Percentiles rank a stretch among this genome's conserved stretches.
phyloP scores from a whole-genome alignment of 2,797 vertebrate species.

The Phoeniculus purpureus region DNA sequence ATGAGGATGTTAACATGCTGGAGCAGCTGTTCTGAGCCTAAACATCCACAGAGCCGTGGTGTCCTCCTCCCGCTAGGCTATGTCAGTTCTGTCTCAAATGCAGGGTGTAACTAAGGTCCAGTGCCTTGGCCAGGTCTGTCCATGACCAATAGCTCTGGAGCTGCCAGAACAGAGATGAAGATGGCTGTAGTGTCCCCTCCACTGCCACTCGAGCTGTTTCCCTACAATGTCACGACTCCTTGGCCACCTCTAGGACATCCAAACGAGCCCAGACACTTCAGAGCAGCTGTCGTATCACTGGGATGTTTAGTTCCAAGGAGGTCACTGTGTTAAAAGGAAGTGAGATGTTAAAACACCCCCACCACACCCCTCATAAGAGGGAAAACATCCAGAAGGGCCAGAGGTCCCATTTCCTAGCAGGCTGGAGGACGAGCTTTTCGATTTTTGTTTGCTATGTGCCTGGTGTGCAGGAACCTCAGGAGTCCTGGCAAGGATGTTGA shows the following conservation, averaged over 20 bases:
- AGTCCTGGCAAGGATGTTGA: not conserved
- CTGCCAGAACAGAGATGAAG: not conserved
- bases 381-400: not conserved
- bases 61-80: not conserved
- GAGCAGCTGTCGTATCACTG: not conserved
- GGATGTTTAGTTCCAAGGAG: not conserved
- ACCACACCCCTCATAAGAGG: not conserved
- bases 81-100: not conserved
- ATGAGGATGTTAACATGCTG: not conserved
- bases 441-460: not conserved
- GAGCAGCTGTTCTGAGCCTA: fast-evolving
- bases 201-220: not conserved
- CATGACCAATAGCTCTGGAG: not conserved
- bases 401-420: not conserved
- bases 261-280: not conserved
- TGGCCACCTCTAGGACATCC: not conserved
- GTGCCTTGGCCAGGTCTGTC: not conserved
- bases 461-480: not conserved
- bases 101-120: not conserved
- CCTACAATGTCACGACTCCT: not conserved
- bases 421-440: not conserved
- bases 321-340: not conserved
- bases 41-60: not conserved
- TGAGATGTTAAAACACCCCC: not conserved
- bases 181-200: not conserved